Evolutionary conservation across 2,113 vertebrate genomes (phyloP), one percentile per base, ranked within the genome.

Genomic region (Oncorhynchus tshawytscha): DNA sequence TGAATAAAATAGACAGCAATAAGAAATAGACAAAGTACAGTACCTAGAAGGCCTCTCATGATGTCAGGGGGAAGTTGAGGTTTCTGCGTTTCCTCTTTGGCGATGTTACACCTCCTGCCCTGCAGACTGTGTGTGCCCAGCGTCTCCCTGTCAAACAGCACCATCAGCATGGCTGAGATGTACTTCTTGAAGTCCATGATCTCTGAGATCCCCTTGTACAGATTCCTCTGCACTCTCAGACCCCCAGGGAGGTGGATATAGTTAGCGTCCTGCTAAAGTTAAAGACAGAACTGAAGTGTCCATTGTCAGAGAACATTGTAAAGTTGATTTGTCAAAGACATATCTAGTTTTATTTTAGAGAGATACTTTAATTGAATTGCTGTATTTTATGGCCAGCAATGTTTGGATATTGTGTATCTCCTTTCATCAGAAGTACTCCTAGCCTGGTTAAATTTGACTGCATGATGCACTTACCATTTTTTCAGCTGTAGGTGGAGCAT

Each of bases 151-250:
- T 93, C 91, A n/a, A 93, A 93, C 72, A 93, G 87, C 62, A 91
- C 83, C 91, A 92, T 91, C 57, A 93, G 86, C 82, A 93, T 70
- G 1, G 90, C 91, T 1, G 89, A 90, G 1, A 88, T 90, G 79
- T 93, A 93, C 71, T 93, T 93, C 80, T 91, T 92, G 84, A 86
- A 93, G 85, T 93, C 91, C 15, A 78, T 77, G 0, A 91, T 90
- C 82, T 91, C 90, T n/a, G 89, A 85, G 5, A 93, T 79, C 3
- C 88, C 86, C 72, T 91, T 85, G 12, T 93, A 93, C 62, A 92
- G 91, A 73, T 83, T 91, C 74, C 81, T 92, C 6, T 84, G 91
- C 12, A 93, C 89, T 45, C 79, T 77, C 25, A 93, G 85, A 67
- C 79, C 85, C 91, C 12, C 39, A 1, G 51, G 51, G 51, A 1